Evolutionary conservation across 2,113 vertebrate genomes (phyloP), one percentile per base, ranked within the genome.

Genomic region (Amphiprion percula): DNA sequence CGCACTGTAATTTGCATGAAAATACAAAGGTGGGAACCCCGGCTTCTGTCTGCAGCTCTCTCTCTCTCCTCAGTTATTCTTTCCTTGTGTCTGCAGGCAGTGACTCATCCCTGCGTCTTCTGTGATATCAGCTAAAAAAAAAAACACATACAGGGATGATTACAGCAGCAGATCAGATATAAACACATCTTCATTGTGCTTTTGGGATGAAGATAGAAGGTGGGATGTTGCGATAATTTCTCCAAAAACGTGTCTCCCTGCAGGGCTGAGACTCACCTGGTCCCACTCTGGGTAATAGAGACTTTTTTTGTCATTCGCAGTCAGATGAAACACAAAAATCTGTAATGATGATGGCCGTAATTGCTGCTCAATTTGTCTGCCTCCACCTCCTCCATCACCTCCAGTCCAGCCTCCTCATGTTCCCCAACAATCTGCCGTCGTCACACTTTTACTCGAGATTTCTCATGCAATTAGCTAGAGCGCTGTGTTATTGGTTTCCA

Each of bases 321-420:
- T 80, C 80, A 52, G 74, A 88, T 80, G 64, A 87, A 90, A 89
- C 81, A 84, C 65, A 83, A 77, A 87, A 83, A 83, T 89, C 74
- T 87, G 23, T 88, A 85, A 90, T 87, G 82, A 83, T 92, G 83
- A 93, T 92, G 87, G 82, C 89, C 77, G 77, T 91, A 92, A 93
- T 91, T 91, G 81, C 88, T 21, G 77, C 88, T 82, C 90, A 89
- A 88, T 91, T 89, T 92, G 89, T 88, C 88, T 86, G 83, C 80
- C 82, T 83, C 74, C 79, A 24, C 69, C 67, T 68, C 77, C 76
- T 39, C 82, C 26, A 21, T 85, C 71, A 68, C 80, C 80, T 79
- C 68, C 77, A 56, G 49, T 19, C 63, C 62, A 9, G 24, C 68
- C 17, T 14, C 9, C 41, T 63, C 46, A 2, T 23, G 28, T 0